A percentile compares a stretch with the other conserved stretches of the same genome.
Conservation (phyloP, 2,113 vertebrate species). For the Dicerorhinus sumatrensis region DNA sequence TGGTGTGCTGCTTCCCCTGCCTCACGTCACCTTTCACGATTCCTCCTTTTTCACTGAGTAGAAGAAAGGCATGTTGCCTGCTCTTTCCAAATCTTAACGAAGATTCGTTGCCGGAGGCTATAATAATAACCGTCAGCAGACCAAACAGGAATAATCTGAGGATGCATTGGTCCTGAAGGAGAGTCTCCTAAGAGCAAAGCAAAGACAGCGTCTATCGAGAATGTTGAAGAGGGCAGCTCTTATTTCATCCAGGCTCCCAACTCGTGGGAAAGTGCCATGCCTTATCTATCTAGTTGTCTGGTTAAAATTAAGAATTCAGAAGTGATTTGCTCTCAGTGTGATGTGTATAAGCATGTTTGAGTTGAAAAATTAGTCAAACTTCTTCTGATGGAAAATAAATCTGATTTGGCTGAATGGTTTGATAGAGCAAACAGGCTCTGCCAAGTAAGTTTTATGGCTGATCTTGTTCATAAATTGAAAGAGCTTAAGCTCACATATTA, state of each 20-base stretch:
- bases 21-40: rapidly evolving
- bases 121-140: background rate
- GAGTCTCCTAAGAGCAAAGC: background rate
- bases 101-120: no score
- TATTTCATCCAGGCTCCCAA: background rate
- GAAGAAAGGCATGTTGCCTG: background rate
- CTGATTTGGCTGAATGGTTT: background rate
- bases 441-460: background rate
- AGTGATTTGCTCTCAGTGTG: background rate
- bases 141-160: background rate
- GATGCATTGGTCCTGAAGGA: background rate
- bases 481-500: background rate
- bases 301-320: background rate
- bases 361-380: background rate
- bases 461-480: background rate
- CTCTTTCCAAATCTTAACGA: background rate
- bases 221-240: background rate
- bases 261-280: rapidly evolving
- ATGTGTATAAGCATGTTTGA: background rate
- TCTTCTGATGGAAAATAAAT: background rate
- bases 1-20: background rate
- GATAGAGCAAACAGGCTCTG: background rate
- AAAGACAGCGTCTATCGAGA: background rate
- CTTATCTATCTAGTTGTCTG: background rate
- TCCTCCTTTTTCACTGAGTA: background rate